A percentile compares a stretch with the other conserved stretches of the same genome.
Conservation (phyloP, 2,888 invertebrate species). For the Scaptomyza polygonia region DNA sequence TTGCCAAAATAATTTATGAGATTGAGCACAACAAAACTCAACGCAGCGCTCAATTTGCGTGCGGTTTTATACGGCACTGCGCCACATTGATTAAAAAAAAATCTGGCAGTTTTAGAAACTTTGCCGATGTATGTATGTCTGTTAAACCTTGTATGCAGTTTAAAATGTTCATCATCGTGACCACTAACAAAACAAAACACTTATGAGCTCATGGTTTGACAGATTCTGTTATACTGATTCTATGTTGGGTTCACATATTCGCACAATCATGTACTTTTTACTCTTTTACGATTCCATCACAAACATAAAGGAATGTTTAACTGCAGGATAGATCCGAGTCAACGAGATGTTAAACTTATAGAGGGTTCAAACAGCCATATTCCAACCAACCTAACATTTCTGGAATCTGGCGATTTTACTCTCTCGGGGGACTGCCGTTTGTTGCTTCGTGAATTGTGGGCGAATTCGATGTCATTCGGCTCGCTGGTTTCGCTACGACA, state of each 20-base stretch:
- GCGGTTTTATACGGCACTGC: conserved; percentile 45
- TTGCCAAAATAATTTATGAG: conserved; percentile 83
- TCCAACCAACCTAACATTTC: no score
- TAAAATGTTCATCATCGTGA: background rate
- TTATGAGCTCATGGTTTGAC: background rate
- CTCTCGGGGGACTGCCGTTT: no score
- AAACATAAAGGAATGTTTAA: background rate
- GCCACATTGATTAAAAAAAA: conserved; percentile 28
- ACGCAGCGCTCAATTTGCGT: conserved; percentile 74
- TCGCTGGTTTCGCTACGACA: no score
- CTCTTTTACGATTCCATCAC: background rate
- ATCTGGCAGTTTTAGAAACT: conserved; percentile 23
- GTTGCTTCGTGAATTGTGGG: no score
- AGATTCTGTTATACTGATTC: background rate
- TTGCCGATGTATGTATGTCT: conserved; percentile 7
- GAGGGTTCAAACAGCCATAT: no score
- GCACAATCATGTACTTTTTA: background rate
- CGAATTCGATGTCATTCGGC: no score
- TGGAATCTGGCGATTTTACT: no score
- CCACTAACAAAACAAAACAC: background rate
- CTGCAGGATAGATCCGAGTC: background rate
- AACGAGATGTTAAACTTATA: no score
- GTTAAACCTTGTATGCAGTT: background rate
- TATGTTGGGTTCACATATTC: no score
- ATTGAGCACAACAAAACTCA: conserved; percentile 74